Conservation (phyloP, 2,797 vertebrate genomes). For the Hephaestus fuliginosus region DNA sequence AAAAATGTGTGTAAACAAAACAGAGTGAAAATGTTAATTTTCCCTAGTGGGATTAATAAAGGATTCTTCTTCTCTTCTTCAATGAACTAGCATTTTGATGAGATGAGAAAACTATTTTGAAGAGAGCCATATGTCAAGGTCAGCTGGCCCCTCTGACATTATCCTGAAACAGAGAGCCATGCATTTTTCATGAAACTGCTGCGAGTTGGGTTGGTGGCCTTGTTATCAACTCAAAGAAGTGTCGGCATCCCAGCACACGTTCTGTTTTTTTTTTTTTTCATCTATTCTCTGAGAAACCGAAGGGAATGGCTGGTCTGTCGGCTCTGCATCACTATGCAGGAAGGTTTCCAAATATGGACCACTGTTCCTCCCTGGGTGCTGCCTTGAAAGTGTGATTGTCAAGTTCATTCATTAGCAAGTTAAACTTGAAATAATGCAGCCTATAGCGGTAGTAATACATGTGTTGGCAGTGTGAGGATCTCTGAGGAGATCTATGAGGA, state of each 20-base stretch:
- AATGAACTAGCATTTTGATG: not conserved
- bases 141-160: not conserved
- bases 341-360: conserved; percentile 20
- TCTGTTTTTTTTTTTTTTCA: not conserved
- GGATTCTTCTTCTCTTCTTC: too few species aligned
- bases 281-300: not conserved
- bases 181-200: conserved; percentile 21
- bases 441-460: conserved; percentile 8
- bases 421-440: conserved; percentile 24
- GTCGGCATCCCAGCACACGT: not conserved
- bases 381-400: conserved; percentile 34
- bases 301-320: conserved; percentile 4
- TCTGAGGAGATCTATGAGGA: conserved; percentile 8
- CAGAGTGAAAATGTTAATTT: too few species aligned
- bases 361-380: conserved; percentile 10
- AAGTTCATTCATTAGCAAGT: conserved; percentile 23
- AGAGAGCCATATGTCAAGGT: not conserved
- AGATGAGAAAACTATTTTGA: not conserved
- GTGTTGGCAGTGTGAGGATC: conserved; percentile 15
- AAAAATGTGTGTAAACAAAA: too few species aligned
- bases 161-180: not conserved
- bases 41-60: too few species aligned
- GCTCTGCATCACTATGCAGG: conserved; percentile 21
- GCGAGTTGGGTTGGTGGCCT: conserved; percentile 6
- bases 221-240: not conserved